Evolutionary conservation across 2,113 vertebrate species (phyloP), one percentile per base, ranked within the genome.

Genomic region (Sinocyclocheilus rhinocerous): DNA sequence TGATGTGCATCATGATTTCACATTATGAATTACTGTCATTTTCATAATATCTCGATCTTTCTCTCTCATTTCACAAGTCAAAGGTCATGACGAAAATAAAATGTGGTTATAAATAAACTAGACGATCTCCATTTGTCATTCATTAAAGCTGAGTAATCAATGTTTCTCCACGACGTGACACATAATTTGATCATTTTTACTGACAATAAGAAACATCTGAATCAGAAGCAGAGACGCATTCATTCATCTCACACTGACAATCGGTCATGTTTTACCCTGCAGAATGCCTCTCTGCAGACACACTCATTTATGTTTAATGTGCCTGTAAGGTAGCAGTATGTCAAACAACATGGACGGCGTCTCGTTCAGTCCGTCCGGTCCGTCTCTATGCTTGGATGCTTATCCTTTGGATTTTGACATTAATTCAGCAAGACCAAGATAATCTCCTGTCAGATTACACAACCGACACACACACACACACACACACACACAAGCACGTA

Each of bases 381-480:
- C 57, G 75, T 87, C 78, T 83, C 89, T 92, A 90, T 52, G 76
- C 76, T 39, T 39, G 65, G 84, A 86, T 85, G 91, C 91, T 92
- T 92, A 95, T 94, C 93, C 92, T 81, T 36, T 92, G 95, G 93
- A 92, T 93, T 94, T 92, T 94, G 91, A 94, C 93, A 93, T 93
- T 93, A 94, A 94, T 93, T 94, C 93, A 93, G 92, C 86, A 85
- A 91, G 90, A 93, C 91, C 92, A 72, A 80, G 91, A 94, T 95
- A 95, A 95, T 95, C 94, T 92, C 91, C 89, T 91, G 92, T 92
- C 93, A 94, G 94, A 94, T 94, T 95, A 95, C 90, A 86, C 77
- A 92, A 50, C 52, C 84, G 61, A 52, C 29, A n/a, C 29, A 50
- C 16, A 73, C 24, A 76, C 39, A 84, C 16, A 8, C 6, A 82